These are phyloP conservation scores for Dolichallabes microphthalmus DNA, from an alignment of 2,113 vertebrate genomes.

Conservation along the genomic window DNA sequence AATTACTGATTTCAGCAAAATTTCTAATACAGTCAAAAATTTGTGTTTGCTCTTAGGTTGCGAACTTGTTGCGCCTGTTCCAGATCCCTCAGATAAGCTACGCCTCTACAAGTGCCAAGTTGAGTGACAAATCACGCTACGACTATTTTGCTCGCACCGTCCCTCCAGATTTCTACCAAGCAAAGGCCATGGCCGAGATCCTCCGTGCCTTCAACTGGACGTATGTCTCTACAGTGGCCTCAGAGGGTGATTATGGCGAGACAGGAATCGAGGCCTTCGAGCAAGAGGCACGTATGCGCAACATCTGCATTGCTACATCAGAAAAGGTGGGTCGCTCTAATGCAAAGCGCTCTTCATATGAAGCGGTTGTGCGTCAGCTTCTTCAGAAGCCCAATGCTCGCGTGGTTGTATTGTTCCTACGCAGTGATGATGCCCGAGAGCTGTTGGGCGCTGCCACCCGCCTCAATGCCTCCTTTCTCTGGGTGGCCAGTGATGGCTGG, in stretches of 20 bases:
- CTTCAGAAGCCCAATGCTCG: slow-evolving; percentile 92
- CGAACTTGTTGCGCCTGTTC: slow-evolving; percentile 94
- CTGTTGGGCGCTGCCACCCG: slow-evolving; percentile 88
- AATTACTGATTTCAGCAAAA: slow-evolving; percentile 31
- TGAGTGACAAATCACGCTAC: slow-evolving; percentile 95
- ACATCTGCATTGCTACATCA: slow-evolving; percentile 96
- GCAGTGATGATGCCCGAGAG: slow-evolving; percentile 90
- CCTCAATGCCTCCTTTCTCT: slow-evolving; percentile 92
- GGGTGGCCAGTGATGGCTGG: slow-evolving; percentile 98
- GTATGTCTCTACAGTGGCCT: slow-evolving; percentile 95
- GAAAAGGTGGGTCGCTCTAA: slow-evolving; percentile 96
- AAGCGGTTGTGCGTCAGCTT: slow-evolving; percentile 89
- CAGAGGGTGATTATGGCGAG: slow-evolving; percentile 94
- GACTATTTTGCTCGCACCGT: slow-evolving; percentile 96
- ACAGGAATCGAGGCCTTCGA: slow-evolving; percentile 97
- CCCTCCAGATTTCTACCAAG: slow-evolving; percentile 97
- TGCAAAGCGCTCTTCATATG: slow-evolving; percentile 88
- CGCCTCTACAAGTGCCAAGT: slow-evolving; percentile 95
- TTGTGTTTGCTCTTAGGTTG: slow-evolving; percentile 78
- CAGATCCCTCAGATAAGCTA: slow-evolving; percentile 99
- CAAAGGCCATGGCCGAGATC: slow-evolving; percentile 98
- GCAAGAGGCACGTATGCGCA: slow-evolving; percentile 91
- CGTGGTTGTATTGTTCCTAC: slow-evolving; percentile 93
- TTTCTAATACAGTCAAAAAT: slow-evolving; percentile 35
- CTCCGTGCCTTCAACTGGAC: slow-evolving; percentile 96